A percentile compares a stretch with the other conserved stretches of the same genome.
phyloP scores from a whole-genome alignment of 2,113 vertebrate species.

The Eulacestoma nigropectus region DNA sequence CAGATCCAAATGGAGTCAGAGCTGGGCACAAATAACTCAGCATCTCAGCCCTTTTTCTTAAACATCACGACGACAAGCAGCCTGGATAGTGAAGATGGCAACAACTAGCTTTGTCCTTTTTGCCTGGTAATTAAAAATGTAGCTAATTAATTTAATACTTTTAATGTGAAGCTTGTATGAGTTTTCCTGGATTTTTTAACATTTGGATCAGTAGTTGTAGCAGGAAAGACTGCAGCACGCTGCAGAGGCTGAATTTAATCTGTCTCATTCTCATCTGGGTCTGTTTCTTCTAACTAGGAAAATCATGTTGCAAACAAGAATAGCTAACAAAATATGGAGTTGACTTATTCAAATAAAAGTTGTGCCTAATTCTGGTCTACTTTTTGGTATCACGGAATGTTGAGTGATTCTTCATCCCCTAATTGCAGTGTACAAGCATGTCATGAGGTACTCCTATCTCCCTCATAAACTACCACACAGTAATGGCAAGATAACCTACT shows the following conservation, averaged over 20 bases:
- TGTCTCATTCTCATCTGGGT: neutral
- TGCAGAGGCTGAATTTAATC: neutral
- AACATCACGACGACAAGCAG: neutral
- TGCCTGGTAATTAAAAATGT: neutral
- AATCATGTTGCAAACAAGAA: neutral
- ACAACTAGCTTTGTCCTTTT: neutral
- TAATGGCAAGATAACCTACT: neutral
- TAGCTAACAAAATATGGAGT: neutral
- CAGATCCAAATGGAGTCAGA: neutral
- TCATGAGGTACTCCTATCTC: neutral
- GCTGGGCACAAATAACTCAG: neutral
- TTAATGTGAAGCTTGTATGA: neutral
- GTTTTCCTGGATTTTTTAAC: neutral
- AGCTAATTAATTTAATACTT: neutral
- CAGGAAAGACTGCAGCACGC: neutral
- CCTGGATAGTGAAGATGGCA: neutral
- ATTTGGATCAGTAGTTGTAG: neutral
- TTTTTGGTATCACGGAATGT: slow-evolving; percentile 41
- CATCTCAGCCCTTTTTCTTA: neutral
- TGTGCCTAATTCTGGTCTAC: slow-evolving; percentile 37
- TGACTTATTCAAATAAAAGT: neutral
- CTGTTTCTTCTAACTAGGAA: neutral
- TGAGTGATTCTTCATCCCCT: slow-evolving; percentile 37
- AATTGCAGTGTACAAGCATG: slow-evolving; percentile 37
- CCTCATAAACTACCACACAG: neutral